These are phyloP conservation scores for Oceanodroma tethys DNA, from an alignment of 2,113 vertebrate genomes.

Conservation along the genomic window DNA sequence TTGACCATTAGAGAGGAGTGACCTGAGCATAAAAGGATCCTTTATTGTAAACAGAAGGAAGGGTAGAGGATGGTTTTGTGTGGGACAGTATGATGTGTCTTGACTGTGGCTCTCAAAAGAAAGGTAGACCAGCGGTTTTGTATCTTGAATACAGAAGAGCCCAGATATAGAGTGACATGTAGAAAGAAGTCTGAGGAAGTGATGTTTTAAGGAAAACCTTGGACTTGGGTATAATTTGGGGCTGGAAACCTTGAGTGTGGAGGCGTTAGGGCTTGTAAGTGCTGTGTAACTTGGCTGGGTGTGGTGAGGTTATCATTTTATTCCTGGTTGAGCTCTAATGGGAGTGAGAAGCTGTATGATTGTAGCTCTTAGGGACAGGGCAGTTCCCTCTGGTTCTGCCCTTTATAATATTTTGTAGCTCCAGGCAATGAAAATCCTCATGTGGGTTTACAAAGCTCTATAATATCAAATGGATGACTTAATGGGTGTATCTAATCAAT, in stretches of 20 bases:
- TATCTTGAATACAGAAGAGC: accelerated
- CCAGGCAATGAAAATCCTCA: neutral
- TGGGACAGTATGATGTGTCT: accelerated
- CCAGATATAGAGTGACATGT: accelerated
- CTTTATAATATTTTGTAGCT: neutral
- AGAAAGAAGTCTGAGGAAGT: accelerated
- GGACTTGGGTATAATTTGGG: no score
- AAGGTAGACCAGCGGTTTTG: accelerated
- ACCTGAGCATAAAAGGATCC: neutral
- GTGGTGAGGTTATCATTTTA: neutral
- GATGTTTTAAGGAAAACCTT: accelerated
- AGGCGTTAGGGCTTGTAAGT: neutral
- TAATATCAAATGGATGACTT: neutral
- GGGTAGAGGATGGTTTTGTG: accelerated
- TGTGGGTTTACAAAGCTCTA: neutral
- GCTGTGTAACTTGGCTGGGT: neutral
- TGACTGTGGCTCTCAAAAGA: accelerated
- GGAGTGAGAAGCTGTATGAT: neutral
- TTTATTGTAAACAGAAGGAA: accelerated
- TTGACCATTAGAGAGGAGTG: neutral
- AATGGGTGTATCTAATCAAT: neutral
- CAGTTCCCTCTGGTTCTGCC: neutral
- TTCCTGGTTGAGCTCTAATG: neutral
- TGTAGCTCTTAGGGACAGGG: neutral
- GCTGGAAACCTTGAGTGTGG: neutral